phyloP scores from a whole-genome alignment of 2,113 vertebrate species.

The Oncorhynchus kisutch region DNA sequence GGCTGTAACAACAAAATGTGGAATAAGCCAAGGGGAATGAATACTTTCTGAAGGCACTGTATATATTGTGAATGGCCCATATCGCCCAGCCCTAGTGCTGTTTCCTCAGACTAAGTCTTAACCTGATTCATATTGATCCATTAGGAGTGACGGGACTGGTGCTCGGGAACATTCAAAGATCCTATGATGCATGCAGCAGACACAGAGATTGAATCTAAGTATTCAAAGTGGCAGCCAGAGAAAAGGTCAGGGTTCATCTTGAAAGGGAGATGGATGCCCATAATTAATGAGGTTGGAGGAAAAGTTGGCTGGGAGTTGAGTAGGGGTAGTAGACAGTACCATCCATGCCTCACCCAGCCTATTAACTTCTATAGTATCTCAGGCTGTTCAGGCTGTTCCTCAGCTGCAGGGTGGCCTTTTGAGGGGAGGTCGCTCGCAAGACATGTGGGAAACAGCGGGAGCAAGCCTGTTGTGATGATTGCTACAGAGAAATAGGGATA shows the following conservation, averaged over 20 bases:
- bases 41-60: too few species aligned
- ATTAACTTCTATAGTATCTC: constrained; percentile 35
- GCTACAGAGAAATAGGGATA: neutral
- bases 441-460: constrained; percentile 25
- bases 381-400: neutral
- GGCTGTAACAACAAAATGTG: too few species aligned
- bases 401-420: constrained; percentile 23
- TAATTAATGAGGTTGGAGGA: constrained; percentile 12
- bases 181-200: constrained; percentile 9
- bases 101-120: constrained; percentile 24
- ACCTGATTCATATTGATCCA: constrained; percentile 25
- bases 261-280: constrained; percentile 32
- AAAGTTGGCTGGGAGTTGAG: neutral
- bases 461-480: constrained; percentile 12
- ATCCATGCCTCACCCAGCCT: constrained; percentile 18
- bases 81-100: too few species aligned
- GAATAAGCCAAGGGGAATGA: too few species aligned
- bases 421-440: constrained; percentile 15
- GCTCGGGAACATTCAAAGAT: constrained; percentile 32
- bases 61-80: too few species aligned
- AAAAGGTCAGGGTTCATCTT: neutral
- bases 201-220: constrained; percentile 24
- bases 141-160: constrained; percentile 14
- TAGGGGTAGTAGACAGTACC: neutral
- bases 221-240: constrained; percentile 2